Conservation (phyloP, 2,888 invertebrate genomes). For the Lissocephala sabroskyi region DNA sequence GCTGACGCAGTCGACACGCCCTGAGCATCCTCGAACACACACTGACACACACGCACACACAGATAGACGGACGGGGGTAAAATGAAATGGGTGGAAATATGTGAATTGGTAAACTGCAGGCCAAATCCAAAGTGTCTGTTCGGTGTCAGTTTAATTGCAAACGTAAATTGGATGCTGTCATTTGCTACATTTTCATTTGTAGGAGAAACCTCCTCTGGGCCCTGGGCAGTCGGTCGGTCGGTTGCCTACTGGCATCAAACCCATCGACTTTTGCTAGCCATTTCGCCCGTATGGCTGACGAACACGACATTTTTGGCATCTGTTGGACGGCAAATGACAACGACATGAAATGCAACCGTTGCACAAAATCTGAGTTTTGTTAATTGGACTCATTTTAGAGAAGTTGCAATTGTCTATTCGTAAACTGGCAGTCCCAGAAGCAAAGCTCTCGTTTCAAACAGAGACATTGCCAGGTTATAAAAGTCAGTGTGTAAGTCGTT, state of each 20-base stretch:
- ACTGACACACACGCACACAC: too few species aligned
- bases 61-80: too few species aligned
- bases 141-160: conserved; percentile 68
- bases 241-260: conserved; percentile 4
- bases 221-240: too few species aligned
- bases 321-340: conserved; percentile 19
- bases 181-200: conserved; percentile 60
- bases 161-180: conserved; percentile 68
- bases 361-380: conserved; percentile 57
- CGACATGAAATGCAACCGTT: conserved; percentile 45
- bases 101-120: conserved; percentile 18
- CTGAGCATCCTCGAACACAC: not conserved
- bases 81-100: too few species aligned
- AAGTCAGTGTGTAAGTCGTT: too few species aligned
- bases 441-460: too few species aligned
- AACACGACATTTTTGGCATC: conserved; percentile 44
- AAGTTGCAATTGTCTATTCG: conserved; percentile 40
- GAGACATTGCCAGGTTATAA: too few species aligned
- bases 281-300: conserved; percentile 25
- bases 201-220: conserved; percentile 29
- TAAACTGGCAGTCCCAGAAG: not conserved
- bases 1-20: conserved; percentile 1
- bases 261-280: conserved; percentile 34
- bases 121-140: conserved; percentile 67
- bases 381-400: conserved; percentile 59